phyloP scores from a whole-genome alignment of 53 echinoderm and acorn worm genomes.

The Arbacia lixula region DNA sequence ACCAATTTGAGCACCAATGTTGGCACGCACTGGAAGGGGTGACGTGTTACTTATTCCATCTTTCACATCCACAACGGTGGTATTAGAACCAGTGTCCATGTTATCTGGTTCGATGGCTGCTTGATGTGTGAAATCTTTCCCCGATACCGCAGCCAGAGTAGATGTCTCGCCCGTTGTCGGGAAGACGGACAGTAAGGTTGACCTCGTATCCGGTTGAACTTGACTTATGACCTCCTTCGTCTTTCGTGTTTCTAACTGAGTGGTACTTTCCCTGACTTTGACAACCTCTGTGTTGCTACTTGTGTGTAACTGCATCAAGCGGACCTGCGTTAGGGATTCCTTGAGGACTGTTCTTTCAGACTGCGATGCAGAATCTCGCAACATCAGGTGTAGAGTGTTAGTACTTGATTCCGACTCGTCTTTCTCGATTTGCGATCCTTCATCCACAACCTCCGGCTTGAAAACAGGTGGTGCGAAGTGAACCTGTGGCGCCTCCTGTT shows the following conservation, averaged over 20 bases:
- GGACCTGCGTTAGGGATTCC: slow-evolving; percentile 7
- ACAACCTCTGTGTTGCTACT: slow-evolving; percentile 11
- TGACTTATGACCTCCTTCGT: background rate
- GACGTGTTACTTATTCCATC: slow-evolving; percentile 24
- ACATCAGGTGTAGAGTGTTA: background rate
- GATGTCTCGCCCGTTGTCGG: background rate
- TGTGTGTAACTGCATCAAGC: background rate
- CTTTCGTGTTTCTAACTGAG: background rate
- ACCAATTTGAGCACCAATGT: slow-evolving; percentile 8
- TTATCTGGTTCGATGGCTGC: slow-evolving; percentile 14
- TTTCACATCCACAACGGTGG: background rate
- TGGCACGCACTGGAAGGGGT: slow-evolving; percentile 32
- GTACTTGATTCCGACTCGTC: background rate
- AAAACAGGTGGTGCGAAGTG: background rate
- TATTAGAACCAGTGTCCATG: slow-evolving; percentile 25
- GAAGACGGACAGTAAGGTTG: background rate
- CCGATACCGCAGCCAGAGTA: background rate
- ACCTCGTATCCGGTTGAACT: background rate
- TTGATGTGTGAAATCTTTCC: background rate
- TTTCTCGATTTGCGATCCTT: background rate
- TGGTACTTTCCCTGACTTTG: background rate
- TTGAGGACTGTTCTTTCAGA: background rate
- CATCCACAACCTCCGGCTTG: background rate
- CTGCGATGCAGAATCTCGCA: background rate
- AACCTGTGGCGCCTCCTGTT: background rate